Percentiles rank a stretch among this genome's conserved stretches.
Evolutionary conservation across 1,140 invertebrate genomes (phyloP).

Genomic region (Cydia pomonella): DNA sequence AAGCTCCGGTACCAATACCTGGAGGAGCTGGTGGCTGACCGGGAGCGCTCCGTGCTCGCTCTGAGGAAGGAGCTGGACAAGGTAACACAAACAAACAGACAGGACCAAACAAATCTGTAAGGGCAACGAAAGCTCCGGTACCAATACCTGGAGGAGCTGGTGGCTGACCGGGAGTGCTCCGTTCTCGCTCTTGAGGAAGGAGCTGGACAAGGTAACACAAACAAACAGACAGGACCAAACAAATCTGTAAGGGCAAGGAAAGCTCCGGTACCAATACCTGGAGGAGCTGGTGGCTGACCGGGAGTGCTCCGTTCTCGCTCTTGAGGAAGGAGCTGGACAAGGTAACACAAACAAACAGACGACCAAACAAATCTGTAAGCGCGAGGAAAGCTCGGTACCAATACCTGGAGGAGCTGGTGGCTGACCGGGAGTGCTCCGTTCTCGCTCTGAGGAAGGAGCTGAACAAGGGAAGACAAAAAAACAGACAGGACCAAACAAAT

Average conservation of each 20-base stretch:
- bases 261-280: constrained; percentile 97
- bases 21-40: constrained; percentile 95
- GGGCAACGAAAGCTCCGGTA: constrained; percentile 87
- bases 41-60: constrained; percentile 96
- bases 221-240: constrained; percentile 61
- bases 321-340: constrained; percentile 95
- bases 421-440: constrained; percentile 96
- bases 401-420: constrained; percentile 97
- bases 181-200: constrained; percentile 94
- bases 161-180: constrained; percentile 96
- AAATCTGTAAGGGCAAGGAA: too few relatives aligned
- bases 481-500: too few relatives aligned
- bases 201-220: constrained; percentile 94
- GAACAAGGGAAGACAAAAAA: constrained; percentile 87
- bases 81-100: constrained; percentile 80
- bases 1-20: constrained; percentile 99
- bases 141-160: constrained; percentile 98
- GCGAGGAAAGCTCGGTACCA: constrained; percentile 97
- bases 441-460: constrained; percentile 93
- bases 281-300: constrained; percentile 96
- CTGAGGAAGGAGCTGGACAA: constrained; percentile 95
- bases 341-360: constrained; percentile 77
- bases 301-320: constrained; percentile 95
- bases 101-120: too few relatives aligned
- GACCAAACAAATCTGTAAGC: too few relatives aligned